These are phyloP conservation scores for Semicossyphus pulcher DNA, from an alignment of 2,113 vertebrate genomes.

Conservation along the genomic window DNA sequence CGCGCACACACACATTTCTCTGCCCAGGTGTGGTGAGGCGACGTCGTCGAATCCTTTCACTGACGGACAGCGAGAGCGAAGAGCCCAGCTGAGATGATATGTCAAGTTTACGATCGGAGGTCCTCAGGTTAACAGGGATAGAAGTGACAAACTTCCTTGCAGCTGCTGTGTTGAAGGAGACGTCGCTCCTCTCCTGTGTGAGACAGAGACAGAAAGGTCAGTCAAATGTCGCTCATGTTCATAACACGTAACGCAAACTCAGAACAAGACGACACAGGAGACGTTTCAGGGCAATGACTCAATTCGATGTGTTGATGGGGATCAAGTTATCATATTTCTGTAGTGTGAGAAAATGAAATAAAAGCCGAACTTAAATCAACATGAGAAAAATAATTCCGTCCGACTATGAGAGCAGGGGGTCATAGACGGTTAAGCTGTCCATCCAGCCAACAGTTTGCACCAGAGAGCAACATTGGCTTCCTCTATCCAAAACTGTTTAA, in stretches of 20 bases:
- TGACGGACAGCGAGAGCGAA: not conserved
- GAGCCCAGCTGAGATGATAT: constrained; percentile 36
- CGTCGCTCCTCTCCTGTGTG: constrained; percentile 58
- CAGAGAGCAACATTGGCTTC: not conserved
- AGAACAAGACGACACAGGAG: not conserved
- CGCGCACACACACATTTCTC: constrained; percentile 66
- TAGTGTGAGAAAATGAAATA: not conserved
- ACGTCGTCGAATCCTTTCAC: constrained; percentile 17
- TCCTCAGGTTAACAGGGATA: constrained; percentile 58
- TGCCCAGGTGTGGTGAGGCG: constrained; percentile 54
- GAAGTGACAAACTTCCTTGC: constrained; percentile 45
- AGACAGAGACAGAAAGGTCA: constrained; percentile 35
- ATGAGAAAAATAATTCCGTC: not conserved
- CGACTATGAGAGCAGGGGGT: not conserved
- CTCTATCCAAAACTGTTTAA: not conserved
- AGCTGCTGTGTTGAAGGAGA: constrained; percentile 52
- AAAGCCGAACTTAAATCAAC: not conserved
- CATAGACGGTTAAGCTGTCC: not conserved
- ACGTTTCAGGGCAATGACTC: not conserved
- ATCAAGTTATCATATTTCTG: not conserved
- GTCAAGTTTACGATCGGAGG: constrained; percentile 18
- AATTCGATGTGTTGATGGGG: not conserved
- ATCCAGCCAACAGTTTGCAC: not conserved
- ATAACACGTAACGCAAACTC: not conserved
- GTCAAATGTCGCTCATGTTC: constrained; percentile 1